Percentiles rank a stretch among this genome's conserved stretches.
phyloP scores from a whole-genome alignment of 2,888 invertebrate species.

The Drosophila nr. medialis region DNA sequence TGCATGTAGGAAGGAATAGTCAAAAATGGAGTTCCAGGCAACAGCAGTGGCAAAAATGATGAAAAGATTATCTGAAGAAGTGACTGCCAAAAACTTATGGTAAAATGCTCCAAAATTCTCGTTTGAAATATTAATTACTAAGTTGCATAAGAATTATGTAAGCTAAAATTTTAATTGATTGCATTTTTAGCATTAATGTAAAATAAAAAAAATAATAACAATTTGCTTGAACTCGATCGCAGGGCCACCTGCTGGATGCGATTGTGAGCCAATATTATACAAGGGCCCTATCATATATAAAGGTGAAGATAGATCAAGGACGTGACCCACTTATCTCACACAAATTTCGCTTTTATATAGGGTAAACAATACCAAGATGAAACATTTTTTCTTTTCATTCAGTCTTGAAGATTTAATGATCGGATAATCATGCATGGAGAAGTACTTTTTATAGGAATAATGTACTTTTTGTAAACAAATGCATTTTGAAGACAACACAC shows the following conservation, averaged over 20 bases:
- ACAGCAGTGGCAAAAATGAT: neutral
- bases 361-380: neutral
- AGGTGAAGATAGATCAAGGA: neutral
- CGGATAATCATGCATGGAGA: neutral
- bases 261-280: neutral
- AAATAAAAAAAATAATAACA: neutral
- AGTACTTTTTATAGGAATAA: neutral
- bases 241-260: neutral
- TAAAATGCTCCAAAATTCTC: neutral
- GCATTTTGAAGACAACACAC: neutral
- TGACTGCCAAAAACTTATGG: neutral
- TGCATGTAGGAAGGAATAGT: neutral
- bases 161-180: neutral
- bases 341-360: neutral
- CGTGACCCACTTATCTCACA: neutral
- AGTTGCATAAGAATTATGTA: neutral
- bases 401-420: neutral
- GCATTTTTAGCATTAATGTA: neutral
- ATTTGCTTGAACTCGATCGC: neutral
- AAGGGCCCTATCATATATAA: neutral
- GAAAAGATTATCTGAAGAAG: neutral
- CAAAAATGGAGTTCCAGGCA: neutral
- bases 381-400: neutral
- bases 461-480: neutral
- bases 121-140: neutral